Evolutionary conservation across 1,140 invertebrate species (phyloP), one percentile per base, ranked within the genome.

Genomic region (Chrysoperla carnea): DNA sequence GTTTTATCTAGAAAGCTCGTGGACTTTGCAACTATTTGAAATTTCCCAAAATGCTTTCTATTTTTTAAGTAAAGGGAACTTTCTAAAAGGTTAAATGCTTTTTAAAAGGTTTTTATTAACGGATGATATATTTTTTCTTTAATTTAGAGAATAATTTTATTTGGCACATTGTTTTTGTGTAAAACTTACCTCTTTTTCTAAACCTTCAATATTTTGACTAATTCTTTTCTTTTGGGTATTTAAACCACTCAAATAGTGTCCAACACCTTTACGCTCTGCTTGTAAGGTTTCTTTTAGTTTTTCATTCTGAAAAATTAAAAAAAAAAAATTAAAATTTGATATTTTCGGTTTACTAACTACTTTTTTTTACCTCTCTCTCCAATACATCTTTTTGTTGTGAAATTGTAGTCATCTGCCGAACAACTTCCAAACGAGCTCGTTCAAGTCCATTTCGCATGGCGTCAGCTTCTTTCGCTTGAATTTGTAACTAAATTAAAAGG

Each of bases 371-470:
- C 60, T 76, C 73, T 55, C 59, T 55, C 52, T 75, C 72, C 14
- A 73, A 59, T 27, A 59, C 61, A 47, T 76, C 72, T 40, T 72
- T 67, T 52, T 75, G 72, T 6, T 63, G 62, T 11, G 68, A 64
- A 42, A 76, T 74, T 43, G 65, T 63, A 6, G 70, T 75, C 39
- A 72, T 68, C 47, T 74, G 72, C 39, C 63, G 62, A 36, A 75
- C 64, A 9, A 73, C 66, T 47, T 75, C 73, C 47, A 69, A 64
- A 29, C 73, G 56, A 4, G 72, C 72, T 41, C 64, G 56, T 54
- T 76, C 73, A 23, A 76, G 56, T 33, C 66, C 59, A 29, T 68
- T 57, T 41, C 71, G 61, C 3, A 65, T 73, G 6, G 60, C 61
- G 53, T 75, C 73, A 29, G 68, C 73, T 44, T 74, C 63, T 33